Conservation (phyloP, 2,797 vertebrate species). For the Megalops cyprinoides region DNA sequence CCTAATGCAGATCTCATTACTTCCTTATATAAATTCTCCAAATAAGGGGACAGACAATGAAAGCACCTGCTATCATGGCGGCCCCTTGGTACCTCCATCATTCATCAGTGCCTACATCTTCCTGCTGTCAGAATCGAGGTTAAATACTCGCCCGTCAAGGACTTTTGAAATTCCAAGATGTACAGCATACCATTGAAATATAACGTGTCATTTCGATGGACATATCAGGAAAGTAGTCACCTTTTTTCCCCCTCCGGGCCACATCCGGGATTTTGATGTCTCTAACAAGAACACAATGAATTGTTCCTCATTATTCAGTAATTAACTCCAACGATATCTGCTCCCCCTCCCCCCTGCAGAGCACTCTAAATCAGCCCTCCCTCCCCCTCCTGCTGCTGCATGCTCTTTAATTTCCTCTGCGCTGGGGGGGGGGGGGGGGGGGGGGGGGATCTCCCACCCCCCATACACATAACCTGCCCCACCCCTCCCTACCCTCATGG, state of each 20-base stretch:
- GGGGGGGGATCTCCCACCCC: conserved; percentile 55
- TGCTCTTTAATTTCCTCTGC: conserved; percentile 81
- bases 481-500: conserved; percentile 37
- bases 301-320: conserved; percentile 87
- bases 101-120: conserved; percentile 48
- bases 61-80: conserved; percentile 50
- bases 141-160: conserved; percentile 11
- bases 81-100: conserved; percentile 47
- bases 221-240: conserved; percentile 50
- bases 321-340: conserved; percentile 79
- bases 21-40: conserved; percentile 51
- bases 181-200: conserved; percentile 46
- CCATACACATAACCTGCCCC: conserved; percentile 43
- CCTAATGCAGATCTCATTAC: conserved; percentile 59
- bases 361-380: conserved; percentile 72
- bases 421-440: conserved; percentile 64
- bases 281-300: conserved; percentile 88
- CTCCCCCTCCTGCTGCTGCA: conserved; percentile 66
- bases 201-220: conserved; percentile 55
- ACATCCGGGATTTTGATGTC: conserved; percentile 76
- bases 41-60: conserved; percentile 49
- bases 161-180: conserved; percentile 45
- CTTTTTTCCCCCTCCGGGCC: conserved; percentile 50
- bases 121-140: conserved; percentile 45
- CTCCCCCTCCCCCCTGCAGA: conserved; percentile 68